These are phyloP conservation scores for Pteropus rufus DNA, from an alignment of 2,797 vertebrate species.

Conservation along the genomic window DNA sequence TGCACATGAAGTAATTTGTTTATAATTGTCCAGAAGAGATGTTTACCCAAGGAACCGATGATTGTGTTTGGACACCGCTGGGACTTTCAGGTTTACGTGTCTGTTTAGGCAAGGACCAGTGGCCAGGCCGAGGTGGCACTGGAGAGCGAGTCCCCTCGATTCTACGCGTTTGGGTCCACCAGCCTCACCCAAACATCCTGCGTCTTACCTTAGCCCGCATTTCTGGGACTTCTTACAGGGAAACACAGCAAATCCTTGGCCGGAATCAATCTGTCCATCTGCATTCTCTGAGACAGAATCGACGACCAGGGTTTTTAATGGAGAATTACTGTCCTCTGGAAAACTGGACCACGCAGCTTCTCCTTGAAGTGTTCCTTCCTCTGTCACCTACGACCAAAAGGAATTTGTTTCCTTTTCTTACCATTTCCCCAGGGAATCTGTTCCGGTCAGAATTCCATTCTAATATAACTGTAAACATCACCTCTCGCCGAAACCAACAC, in stretches of 20 bases:
- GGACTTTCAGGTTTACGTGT: background rate
- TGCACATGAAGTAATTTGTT: slow-evolving; percentile 28
- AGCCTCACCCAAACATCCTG: background rate
- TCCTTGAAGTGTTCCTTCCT: background rate
- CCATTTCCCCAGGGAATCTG: background rate
- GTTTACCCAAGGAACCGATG: background rate
- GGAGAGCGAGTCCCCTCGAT: background rate
- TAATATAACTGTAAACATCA: background rate
- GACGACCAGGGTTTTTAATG: background rate
- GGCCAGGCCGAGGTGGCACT: no score
- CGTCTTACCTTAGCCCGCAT: background rate
- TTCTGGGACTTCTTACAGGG: background rate
- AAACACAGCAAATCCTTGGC: background rate
- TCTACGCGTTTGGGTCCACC: background rate
- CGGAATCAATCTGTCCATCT: background rate
- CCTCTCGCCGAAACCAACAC: background rate
- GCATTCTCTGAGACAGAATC: background rate
- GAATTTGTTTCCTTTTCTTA: background rate
- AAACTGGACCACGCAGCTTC: background rate
- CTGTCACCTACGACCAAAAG: background rate
- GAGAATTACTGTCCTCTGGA: background rate
- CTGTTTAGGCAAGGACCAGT: background rate
- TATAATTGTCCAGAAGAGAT: slow-evolving; percentile 16
- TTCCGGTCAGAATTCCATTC: background rate
- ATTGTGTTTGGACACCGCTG: background rate